Evolutionary conservation across 2,888 invertebrate species (phyloP), one percentile per base, ranked within the genome.

Genomic region (Bellardia pandia): DNA sequence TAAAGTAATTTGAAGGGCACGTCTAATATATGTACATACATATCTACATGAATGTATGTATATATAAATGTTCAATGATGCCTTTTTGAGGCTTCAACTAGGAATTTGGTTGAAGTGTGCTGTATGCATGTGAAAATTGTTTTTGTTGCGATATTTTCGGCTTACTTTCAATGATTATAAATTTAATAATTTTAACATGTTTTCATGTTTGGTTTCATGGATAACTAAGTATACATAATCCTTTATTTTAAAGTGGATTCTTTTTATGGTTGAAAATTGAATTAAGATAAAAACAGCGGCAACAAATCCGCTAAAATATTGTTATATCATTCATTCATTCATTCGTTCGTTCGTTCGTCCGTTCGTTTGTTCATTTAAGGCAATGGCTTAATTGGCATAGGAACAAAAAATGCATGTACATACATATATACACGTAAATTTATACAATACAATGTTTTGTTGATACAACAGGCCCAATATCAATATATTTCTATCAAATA

Each of bases 141-240:
- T 53, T 80, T 53, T 60, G 58, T 45, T 82, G 11, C 60, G 37
- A 68, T 40, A 16, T 42, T 80, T 53, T 77, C 77, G 84, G 86
- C 84, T 87, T 85, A 78, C 69, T 81, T 74, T 62, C 84, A 62
- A 69, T 85, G 86, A 85, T 86, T 77, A 86, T 84, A 86, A 87
- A 87, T 87, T 87, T 85, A 87, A 85, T 87, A 87, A 81, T 84
- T 84, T 87, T 81, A 85, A 87, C 74, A 87, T 80, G 86, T 87
- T 87, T 81, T 74, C 80, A 74, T 74, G 40, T 81, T 45, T 74
- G 86, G 84, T 64, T 85, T 84, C 84, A 75, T 71, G 72, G 72
- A 77, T 68, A 68, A 69, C 72, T 66, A 80, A 76, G 66, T 78
- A 58, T 40, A 53, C 72, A 37, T 85, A 85, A 87, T 84, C 86